phyloP scores from a whole-genome alignment of 2,888 invertebrate species.

The Troilus luridus region DNA sequence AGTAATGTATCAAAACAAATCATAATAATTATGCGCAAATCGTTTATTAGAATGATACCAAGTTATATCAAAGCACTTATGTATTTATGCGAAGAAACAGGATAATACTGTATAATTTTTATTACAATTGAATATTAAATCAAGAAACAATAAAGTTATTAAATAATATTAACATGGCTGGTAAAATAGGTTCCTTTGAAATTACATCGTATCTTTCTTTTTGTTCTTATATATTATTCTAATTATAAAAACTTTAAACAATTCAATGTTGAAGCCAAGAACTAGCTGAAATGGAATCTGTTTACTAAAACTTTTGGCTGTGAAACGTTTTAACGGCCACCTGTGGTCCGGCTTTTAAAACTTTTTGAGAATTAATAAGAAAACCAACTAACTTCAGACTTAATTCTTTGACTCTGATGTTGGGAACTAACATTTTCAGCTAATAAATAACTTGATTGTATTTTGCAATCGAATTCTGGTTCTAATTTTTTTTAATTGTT shows the following conservation, averaged over 20 bases:
- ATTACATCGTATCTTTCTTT: background rate
- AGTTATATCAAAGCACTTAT: no score
- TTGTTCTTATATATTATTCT: background rate
- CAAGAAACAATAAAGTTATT: no score
- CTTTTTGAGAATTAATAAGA: background rate
- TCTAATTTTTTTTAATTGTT: no score
- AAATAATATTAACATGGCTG: background rate
- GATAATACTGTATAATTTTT: no score
- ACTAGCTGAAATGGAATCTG: background rate
- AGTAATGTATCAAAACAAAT: no score
- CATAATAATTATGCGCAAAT: no score
- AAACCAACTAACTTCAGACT: background rate
- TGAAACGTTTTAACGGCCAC: constrained; percentile 1
- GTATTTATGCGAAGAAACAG: no score
- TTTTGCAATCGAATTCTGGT: background rate
- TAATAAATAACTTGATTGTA: background rate
- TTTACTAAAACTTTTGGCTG: background rate
- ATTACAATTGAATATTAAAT: no score
- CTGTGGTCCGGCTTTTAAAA: constrained; percentile 22
- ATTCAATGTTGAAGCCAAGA: background rate
- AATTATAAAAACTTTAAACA: background rate
- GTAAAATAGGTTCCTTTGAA: background rate
- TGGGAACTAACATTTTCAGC: background rate
- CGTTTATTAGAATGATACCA: no score
- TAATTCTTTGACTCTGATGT: background rate